phyloP scores from a whole-genome alignment of 2,113 vertebrate genomes.

The Pithys albifrons region DNA sequence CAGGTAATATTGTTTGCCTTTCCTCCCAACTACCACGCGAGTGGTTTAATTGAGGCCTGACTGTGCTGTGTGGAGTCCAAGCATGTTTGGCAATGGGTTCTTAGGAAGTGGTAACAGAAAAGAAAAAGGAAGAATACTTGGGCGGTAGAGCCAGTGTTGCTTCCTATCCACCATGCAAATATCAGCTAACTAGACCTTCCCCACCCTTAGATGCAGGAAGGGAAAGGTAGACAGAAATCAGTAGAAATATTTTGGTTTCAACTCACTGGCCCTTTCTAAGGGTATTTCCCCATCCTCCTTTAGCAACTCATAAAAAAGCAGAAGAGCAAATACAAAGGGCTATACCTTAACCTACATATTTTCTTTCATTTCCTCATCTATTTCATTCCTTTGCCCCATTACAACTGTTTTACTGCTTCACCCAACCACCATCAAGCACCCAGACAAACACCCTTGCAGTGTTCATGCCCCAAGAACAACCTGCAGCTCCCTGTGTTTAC shows the following conservation, averaged over 20 bases:
- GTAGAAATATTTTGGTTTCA: neutral
- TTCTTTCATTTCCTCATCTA: conserved; percentile 6
- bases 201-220: neutral
- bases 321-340: neutral
- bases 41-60: neutral
- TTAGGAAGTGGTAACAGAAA: neutral
- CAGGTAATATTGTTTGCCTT: conserved; percentile 18
- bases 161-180: neutral
- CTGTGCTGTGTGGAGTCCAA: neutral
- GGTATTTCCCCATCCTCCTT: neutral
- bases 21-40: neutral
- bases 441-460: neutral
- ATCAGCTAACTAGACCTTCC: neutral
- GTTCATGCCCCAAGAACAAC: neutral
- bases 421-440: neutral
- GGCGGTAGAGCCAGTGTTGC: neutral
- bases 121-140: neutral
- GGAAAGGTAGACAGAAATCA: neutral
- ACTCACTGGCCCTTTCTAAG: neutral
- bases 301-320: neutral
- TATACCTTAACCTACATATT: neutral
- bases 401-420: neutral
- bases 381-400: neutral
- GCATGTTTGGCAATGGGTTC: neutral
- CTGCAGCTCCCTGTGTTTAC: neutral